Percentiles rank a stretch among this genome's conserved stretches.
Conservation (phyloP, 2,113 vertebrate genomes). For the Electrona antarctica region DNA sequence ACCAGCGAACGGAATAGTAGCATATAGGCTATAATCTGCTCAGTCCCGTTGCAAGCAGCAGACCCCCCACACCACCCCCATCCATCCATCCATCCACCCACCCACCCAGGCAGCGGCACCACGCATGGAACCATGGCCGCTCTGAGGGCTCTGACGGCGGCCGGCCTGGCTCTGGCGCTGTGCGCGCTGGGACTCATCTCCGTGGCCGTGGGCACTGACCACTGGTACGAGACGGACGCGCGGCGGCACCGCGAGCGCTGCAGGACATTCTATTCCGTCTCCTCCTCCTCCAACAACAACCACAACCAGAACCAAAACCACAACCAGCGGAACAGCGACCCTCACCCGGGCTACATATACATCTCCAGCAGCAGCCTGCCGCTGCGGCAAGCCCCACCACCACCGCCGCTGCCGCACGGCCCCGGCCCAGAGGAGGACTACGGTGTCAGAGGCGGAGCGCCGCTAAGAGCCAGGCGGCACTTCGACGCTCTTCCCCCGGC, state of each 20-base stretch:
- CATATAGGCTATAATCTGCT: too few species aligned
- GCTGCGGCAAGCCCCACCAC: constrained; percentile 75
- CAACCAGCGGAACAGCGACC: constrained; percentile 71
- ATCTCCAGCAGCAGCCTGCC: constrained; percentile 88
- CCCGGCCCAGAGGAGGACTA: constrained; percentile 18
- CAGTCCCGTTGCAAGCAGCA: too few species aligned
- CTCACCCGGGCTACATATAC: constrained; percentile 89
- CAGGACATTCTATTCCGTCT: constrained; percentile 62
- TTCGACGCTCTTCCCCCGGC: too few species aligned
- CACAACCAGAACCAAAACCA: too few species aligned
- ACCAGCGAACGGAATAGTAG: too few species aligned
- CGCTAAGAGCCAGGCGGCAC: too few species aligned
- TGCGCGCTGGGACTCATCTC: constrained; percentile 86
- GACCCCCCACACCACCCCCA: too few species aligned
- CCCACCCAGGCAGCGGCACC: too few species aligned
- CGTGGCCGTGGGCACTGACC: constrained; percentile 89
- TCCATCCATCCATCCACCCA: too few species aligned
- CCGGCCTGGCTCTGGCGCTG: constrained; percentile 87
- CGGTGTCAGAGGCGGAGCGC: neutral
- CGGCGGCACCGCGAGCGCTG: constrained; percentile 88
- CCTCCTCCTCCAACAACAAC: constrained; percentile 81
- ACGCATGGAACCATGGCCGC: constrained; percentile 81
- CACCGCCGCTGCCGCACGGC: too few species aligned
- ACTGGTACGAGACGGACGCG: constrained; percentile 92
- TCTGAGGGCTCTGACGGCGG: constrained; percentile 87